phyloP scores from a whole-genome alignment of 1,140 invertebrate species.

The Brachionus paranguensis region DNA sequence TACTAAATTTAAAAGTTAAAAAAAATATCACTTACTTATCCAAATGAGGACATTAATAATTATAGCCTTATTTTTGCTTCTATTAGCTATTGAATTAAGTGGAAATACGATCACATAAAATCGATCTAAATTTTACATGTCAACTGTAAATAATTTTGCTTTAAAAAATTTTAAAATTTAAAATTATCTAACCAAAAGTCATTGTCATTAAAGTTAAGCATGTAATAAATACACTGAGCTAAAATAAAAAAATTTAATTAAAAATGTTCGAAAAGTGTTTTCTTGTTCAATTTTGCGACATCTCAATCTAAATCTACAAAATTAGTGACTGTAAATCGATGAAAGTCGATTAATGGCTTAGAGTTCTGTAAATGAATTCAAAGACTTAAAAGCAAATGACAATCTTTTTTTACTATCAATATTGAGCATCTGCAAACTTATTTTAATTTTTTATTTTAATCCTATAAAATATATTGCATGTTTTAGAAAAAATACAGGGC shows the following conservation, averaged over 20 bases:
- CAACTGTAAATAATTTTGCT: not conserved
- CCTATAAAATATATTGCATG: too few species aligned
- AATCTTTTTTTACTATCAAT: too few species aligned
- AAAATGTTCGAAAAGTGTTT: not conserved
- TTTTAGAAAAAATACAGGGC: too few species aligned
- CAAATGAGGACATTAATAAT: not conserved
- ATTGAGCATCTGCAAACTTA: too few species aligned
- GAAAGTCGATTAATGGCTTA: too few species aligned
- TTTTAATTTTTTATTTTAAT: too few species aligned
- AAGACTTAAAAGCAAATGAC: too few species aligned
- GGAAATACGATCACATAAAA: not conserved
- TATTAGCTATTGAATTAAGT: not conserved
- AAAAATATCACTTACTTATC: conserved; percentile 13
- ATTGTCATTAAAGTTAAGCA: conserved; percentile 34
- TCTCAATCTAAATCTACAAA: too few species aligned
- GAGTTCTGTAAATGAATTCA: too few species aligned
- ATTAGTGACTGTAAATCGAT: too few species aligned
- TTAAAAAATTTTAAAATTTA: not conserved
- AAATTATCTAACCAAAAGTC: not conserved
- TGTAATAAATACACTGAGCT: conserved; percentile 28
- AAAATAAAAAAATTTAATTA: not conserved
- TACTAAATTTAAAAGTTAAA: not conserved
- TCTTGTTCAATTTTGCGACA: too few species aligned
- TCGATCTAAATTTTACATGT: not conserved
- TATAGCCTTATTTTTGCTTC: conserved; percentile 20